A percentile compares a stretch with the other conserved stretches of the same genome.
Evolutionary conservation across 64 coral and sea anemone genomes (phyloP).

Genomic region (Trachythela sp.): DNA sequence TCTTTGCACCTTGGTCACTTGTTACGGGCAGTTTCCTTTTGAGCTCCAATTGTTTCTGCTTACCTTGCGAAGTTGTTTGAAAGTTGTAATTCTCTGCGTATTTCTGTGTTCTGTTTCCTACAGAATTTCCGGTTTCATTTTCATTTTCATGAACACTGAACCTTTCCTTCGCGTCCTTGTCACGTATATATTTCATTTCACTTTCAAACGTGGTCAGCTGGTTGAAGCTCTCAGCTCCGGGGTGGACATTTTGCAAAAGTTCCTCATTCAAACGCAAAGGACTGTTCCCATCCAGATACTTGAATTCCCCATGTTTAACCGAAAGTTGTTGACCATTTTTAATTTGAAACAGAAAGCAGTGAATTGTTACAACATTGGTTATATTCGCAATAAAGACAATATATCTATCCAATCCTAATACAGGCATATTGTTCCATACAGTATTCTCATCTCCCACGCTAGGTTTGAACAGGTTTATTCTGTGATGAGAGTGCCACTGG

Average conservation of each 20-base stretch:
- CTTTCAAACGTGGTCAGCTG: neutral
- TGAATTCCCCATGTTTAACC: neutral
- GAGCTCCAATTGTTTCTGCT: too few relatives aligned
- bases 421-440: neutral
- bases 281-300: neutral
- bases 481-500: slow-evolving; percentile 3
- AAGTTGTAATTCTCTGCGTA: too few relatives aligned
- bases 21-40: too few relatives aligned
- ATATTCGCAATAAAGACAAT: slow-evolving; percentile 20
- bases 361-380: neutral
- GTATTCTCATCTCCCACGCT: neutral
- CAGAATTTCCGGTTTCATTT: too few relatives aligned
- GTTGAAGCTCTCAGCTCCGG: neutral
- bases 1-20: too few relatives aligned
- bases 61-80: too few relatives aligned
- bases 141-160: too few relatives aligned
- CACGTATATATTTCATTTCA: neutral
- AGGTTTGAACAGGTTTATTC: neutral
- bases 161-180: too few relatives aligned
- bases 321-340: neutral
- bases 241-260: neutral
- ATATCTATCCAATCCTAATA: neutral
- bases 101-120: too few relatives aligned
- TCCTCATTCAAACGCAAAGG: neutral
- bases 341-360: neutral